Conservation (phyloP, 1,140 invertebrate species). For the Pseudomyrmex sp. region DNA sequence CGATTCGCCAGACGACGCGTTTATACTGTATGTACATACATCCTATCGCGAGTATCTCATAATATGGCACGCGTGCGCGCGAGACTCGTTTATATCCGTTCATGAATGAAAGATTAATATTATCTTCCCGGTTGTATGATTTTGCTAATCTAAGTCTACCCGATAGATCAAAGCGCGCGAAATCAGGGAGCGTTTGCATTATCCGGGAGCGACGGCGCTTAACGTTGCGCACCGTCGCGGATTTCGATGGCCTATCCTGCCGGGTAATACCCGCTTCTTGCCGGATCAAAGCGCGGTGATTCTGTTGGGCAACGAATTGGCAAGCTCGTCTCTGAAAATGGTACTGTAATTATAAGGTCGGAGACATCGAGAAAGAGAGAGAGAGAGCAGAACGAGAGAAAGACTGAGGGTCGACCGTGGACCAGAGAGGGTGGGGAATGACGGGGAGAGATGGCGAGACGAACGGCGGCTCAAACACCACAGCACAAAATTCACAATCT, state of each 20-base stretch:
- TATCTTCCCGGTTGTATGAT: constrained; percentile 43
- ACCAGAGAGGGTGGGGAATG: not conserved
- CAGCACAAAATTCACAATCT: constrained; percentile 80
- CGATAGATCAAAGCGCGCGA: constrained; percentile 66
- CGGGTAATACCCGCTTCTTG: constrained; percentile 57
- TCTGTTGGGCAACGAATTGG: constrained; percentile 69
- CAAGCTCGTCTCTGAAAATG: constrained; percentile 70
- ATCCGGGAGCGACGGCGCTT: constrained; percentile 59
- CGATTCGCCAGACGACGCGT: not conserved
- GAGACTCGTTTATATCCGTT: constrained; percentile 10
- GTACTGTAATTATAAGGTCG: constrained; percentile 77
- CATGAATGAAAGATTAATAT: constrained; percentile 55
- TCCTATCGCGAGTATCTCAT: not conserved
- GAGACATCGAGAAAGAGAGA: not conserved
- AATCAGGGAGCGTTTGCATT: constrained; percentile 67
- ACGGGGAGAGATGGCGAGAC: constrained; percentile 36
- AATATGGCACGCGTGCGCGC: not conserved
- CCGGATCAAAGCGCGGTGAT: constrained; percentile 71
- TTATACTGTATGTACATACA: not conserved
- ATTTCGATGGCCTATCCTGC: constrained; percentile 46
- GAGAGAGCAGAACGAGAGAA: constrained; percentile 42
- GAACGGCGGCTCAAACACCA: constrained; percentile 75
- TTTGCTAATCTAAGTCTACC: constrained; percentile 23
- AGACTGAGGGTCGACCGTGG: not conserved
- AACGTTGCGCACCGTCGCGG: constrained; percentile 28